These are phyloP conservation scores for Enteromius radiatus DNA, from an alignment of 2,797 vertebrate genomes.

Conservation along the genomic window DNA sequence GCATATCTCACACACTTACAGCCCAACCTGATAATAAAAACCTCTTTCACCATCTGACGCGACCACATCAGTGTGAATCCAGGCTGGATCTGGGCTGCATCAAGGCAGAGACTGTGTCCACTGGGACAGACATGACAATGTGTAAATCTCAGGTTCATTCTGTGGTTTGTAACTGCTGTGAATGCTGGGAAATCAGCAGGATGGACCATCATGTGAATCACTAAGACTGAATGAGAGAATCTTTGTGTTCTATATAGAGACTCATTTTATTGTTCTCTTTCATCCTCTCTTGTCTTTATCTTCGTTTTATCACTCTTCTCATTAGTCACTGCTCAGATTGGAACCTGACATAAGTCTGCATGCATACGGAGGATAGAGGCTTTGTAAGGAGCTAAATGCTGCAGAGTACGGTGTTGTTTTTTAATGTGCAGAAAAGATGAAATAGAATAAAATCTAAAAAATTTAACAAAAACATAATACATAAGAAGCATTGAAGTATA, in stretches of 20 bases:
- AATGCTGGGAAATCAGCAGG: constrained; percentile 6
- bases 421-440: background rate
- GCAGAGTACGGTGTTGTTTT: background rate
- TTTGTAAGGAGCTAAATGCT: background rate
- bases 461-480: too few relatives aligned
- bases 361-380: background rate
- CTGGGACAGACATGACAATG: constrained; percentile 18
- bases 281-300: background rate
- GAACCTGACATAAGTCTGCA: background rate
- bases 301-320: background rate
- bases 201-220: constrained; percentile 18
- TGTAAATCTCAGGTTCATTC: constrained; percentile 24
- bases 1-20: background rate
- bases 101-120: constrained; percentile 13
- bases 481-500: background rate
- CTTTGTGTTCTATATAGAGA: background rate
- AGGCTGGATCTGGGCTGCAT: background rate
- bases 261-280: background rate
- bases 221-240: constrained; percentile 1
- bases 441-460: background rate
- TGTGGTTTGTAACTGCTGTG: constrained; percentile 1
- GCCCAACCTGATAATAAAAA: background rate
- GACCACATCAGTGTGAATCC: background rate
- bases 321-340: background rate
- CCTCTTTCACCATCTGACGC: background rate